A percentile compares a stretch with the other conserved stretches of the same genome.
Evolutionary conservation across 1,140 invertebrate species (phyloP).

Genomic region (Carposina sasakii): DNA sequence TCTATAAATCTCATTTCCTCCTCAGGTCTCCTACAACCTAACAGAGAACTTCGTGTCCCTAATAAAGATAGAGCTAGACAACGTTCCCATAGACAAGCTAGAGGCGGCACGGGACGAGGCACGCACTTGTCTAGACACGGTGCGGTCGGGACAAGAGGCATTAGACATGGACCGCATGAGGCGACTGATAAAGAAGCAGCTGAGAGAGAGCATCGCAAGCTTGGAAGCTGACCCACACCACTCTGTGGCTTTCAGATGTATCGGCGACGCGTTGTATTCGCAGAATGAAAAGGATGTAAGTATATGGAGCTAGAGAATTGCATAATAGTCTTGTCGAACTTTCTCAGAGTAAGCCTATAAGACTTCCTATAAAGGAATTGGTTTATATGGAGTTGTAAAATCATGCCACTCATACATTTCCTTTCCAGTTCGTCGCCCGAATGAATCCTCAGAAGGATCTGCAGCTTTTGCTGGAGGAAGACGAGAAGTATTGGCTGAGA

Average conservation of each 20-base stretch:
- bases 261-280: slow-evolving; percentile 89
- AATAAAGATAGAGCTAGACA: slow-evolving; percentile 82
- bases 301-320: no score
- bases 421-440: slow-evolving; percentile 79
- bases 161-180: slow-evolving; percentile 85
- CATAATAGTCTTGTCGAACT: no score
- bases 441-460: slow-evolving; percentile 81
- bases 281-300: slow-evolving; percentile 82
- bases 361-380: no score
- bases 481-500: slow-evolving; percentile 80
- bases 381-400: no score
- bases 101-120: slow-evolving; percentile 76
- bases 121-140: slow-evolving; percentile 67
- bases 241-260: slow-evolving; percentile 81
- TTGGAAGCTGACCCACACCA: slow-evolving; percentile 86
- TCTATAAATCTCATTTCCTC: neutral
- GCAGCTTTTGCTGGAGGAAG: slow-evolving; percentile 76
- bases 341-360: no score
- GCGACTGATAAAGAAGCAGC: slow-evolving; percentile 81
- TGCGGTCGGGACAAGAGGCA: slow-evolving; percentile 65
- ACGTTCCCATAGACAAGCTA: slow-evolving; percentile 83
- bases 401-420: no score
- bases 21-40: slow-evolving; percentile 78
- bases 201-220: slow-evolving; percentile 80
- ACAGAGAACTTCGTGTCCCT: slow-evolving; percentile 82